These are phyloP conservation scores for Heterohyrax brucei DNA, from an alignment of 2,797 vertebrate species.

Conservation along the genomic window DNA sequence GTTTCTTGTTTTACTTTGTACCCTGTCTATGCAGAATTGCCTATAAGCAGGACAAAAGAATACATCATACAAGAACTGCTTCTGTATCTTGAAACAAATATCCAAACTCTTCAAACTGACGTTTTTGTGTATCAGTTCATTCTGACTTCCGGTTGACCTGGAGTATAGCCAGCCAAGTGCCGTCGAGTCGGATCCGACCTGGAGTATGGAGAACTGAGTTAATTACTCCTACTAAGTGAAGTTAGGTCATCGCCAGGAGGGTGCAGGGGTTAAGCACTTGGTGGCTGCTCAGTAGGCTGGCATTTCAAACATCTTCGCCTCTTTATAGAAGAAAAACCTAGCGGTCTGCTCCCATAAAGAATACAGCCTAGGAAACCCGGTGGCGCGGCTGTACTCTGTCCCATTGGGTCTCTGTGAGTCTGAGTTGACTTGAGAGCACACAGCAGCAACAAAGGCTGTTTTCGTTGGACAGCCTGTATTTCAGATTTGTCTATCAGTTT, in stretches of 20 bases:
- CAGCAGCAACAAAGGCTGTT: not conserved
- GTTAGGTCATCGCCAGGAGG: not conserved
- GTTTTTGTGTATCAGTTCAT: not conserved
- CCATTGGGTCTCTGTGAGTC: not conserved
- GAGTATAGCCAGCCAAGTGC: no score
- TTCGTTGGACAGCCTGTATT: not conserved
- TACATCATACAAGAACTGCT: rapidly evolving
- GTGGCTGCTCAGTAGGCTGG: not conserved
- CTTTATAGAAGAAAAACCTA: not conserved
- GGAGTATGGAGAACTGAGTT: not conserved
- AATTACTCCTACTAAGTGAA: not conserved
- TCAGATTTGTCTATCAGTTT: not conserved
- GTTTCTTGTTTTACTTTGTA: not conserved
- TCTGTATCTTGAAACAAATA: not conserved
- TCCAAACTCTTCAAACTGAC: rapidly evolving
- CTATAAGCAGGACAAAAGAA: rapidly evolving
- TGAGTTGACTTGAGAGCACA: not conserved
- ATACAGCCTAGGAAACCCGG: not conserved
- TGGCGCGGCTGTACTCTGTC: not conserved
- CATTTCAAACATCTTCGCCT: not conserved
- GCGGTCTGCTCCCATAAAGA: not conserved
- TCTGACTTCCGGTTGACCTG: not conserved
- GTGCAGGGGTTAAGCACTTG: not conserved
- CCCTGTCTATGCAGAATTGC: rapidly evolving
- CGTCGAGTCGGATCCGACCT: no score